phyloP scores from a whole-genome alignment of 2,113 vertebrate species.

The Phrynosoma platyrhinos region DNA sequence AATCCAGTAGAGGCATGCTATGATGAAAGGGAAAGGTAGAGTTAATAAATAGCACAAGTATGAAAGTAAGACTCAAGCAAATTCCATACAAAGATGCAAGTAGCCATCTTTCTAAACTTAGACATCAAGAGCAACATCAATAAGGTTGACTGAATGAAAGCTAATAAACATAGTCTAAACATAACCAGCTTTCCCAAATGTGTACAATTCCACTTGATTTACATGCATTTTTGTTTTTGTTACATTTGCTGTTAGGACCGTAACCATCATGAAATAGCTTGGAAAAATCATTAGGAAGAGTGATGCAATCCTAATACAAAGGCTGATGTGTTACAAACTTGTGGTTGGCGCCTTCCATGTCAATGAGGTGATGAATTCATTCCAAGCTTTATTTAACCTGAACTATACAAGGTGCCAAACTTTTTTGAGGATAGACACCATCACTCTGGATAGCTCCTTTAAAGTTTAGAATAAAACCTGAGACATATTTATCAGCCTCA shows the following conservation, averaged over 20 bases:
- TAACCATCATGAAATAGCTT: neutral
- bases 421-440: too few relatives aligned
- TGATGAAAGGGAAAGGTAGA: slow-evolving; percentile 15
- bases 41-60: slow-evolving; percentile 59
- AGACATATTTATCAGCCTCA: too few relatives aligned
- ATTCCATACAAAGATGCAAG: slow-evolving; percentile 30
- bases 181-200: slow-evolving; percentile 48
- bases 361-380: neutral
- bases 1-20: slow-evolving; percentile 55
- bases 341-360: neutral
- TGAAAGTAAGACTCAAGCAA: slow-evolving; percentile 44
- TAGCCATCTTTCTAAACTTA: slow-evolving; percentile 33
- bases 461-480: too few relatives aligned
- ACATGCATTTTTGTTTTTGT: slow-evolving; percentile 8
- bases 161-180: slow-evolving; percentile 33
- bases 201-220: slow-evolving; percentile 46
- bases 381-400: too few relatives aligned
- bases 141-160: slow-evolving; percentile 41
- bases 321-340: neutral
- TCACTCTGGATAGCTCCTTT: too few relatives aligned
- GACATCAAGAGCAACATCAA: slow-evolving; percentile 48
- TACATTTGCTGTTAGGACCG: rapidly evolving
- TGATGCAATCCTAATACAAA: neutral
- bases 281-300: neutral
- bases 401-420: too few relatives aligned